These are phyloP conservation scores for Corythoichthys haematopterus DNA, from an alignment of 2,113 vertebrate genomes.

Conservation along the genomic window DNA sequence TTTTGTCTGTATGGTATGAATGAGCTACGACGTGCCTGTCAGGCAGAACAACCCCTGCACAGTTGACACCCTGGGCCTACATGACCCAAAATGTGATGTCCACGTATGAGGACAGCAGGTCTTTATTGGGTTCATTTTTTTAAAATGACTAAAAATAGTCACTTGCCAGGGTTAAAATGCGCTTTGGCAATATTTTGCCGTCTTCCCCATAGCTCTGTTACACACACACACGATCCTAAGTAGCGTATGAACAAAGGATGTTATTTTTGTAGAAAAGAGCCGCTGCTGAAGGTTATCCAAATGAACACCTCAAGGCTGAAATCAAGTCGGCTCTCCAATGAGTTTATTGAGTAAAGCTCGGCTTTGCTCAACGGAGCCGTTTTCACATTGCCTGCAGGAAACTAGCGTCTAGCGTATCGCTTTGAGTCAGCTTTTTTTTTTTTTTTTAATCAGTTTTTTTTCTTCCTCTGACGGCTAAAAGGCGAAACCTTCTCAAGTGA, in stretches of 20 bases:
- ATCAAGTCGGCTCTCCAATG: constrained; percentile 44
- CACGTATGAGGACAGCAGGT: constrained; percentile 8
- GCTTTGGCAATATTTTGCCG: not conserved
- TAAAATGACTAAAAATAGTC: too few relatives aligned
- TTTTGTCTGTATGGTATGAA: too few relatives aligned
- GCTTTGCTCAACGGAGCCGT: constrained; percentile 33
- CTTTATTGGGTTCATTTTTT: too few relatives aligned
- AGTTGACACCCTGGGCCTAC: too few relatives aligned
- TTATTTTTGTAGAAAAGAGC: constrained; percentile 25
- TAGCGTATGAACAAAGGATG: constrained; percentile 27
- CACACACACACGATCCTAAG: constrained; percentile 12
- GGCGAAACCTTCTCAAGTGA: constrained; percentile 46
- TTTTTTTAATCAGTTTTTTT: constrained; percentile 10
- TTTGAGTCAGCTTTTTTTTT: constrained; percentile 29
- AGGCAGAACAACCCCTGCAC: too few relatives aligned
- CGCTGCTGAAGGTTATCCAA: constrained; percentile 31
- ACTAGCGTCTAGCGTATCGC: constrained; percentile 30
- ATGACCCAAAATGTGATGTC: constrained; percentile 9
- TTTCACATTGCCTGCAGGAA: constrained; percentile 51
- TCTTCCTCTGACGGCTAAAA: constrained; percentile 22
- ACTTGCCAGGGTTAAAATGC: not conserved
- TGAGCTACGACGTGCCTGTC: too few relatives aligned
- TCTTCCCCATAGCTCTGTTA: constrained; percentile 8
- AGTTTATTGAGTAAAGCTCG: constrained; percentile 58
- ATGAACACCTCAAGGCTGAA: constrained; percentile 40